Base-by-base conservation (phyloP, 1,140 invertebrate genomes). In the Caligus rogercresseyi region DNA sequence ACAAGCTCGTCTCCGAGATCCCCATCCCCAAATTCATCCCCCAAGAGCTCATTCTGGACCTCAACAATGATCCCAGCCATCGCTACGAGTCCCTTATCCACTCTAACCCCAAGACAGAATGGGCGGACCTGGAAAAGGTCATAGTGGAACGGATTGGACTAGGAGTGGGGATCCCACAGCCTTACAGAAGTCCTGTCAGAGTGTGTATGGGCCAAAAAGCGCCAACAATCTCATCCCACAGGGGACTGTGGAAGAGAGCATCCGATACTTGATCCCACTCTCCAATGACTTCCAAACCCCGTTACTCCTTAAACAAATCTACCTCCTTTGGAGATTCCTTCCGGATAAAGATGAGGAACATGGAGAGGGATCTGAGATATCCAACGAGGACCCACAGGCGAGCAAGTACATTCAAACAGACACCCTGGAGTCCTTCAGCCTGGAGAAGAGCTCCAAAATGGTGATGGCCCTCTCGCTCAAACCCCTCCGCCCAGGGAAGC, bases 281-380 rank as follows among this genome's bases (percentile, higher is more conserved):
- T 11, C 15, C 19, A 54, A 54, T 53, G 24, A 18, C 15, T 62
- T 62, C 52, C 43, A 54, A 20, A 62, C 31, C n/a, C 31, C 60
- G 14, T 24, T 62, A 4, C 11, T 62, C 1, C 14, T 63, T 23
- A 63, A 26, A 16, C 56, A 56, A 23, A n/a, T 56, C 14, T 18
- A 25, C 2, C 23, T 63, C 15, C 25, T 63, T 24, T 63, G 61
- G 61, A 54, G 25, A 23, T 63, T 63, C 31, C 18, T 31, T 26
- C 57, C 57, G 2, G 55, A 57, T 1, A n/a, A n/a, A n/a, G 31
- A 43, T n/a, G 31, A 43, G 7, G n/a, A 43, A 7, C 31, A 7
- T 11, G n/a, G n/a, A 11, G 24, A 43, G 7, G n/a, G n/a, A 43
- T 15, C 16, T n/a, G 57, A 14, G 26, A 3, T 43, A 20, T 18